Conservation (phyloP, 2,888 invertebrate genomes). For the Volucella inanis region DNA sequence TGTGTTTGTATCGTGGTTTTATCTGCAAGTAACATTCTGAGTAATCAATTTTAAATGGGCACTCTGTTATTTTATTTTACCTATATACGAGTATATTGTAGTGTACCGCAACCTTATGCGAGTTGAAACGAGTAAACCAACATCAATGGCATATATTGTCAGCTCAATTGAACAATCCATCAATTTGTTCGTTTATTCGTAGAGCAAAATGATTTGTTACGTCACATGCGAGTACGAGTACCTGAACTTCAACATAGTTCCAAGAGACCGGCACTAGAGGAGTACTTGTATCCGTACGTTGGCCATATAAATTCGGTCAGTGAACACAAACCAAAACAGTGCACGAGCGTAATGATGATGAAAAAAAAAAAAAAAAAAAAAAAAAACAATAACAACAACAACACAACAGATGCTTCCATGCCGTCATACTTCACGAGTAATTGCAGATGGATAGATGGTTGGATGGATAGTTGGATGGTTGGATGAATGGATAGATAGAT, state of each 20-base stretch:
- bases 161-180: conserved; percentile 72
- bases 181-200: conserved; percentile 53
- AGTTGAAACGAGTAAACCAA: conserved; percentile 3
- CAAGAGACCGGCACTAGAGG: background rate
- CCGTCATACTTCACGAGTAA: conserved; percentile 74
- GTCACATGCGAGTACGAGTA: conserved; percentile 35
- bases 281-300: conserved; percentile 6
- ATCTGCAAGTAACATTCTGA: conserved; percentile 32
- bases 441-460: conserved; percentile 68
- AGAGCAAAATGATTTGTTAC: conserved; percentile 69
- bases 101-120: conserved; percentile 43
- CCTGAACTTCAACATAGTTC: too few species aligned
- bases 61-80: conserved; percentile 13
- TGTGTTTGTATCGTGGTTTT: conserved; percentile 25
- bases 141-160: conserved; percentile 62
- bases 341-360: too few species aligned
- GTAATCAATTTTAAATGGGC: conserved; percentile 53
- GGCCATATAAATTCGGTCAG: conserved; percentile 66
- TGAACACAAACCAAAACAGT: conserved; percentile 32
- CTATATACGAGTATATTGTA: too few species aligned
- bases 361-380: conserved; percentile 52
- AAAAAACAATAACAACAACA: conserved; percentile 34
- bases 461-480: conserved; percentile 34
- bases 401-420: conserved; percentile 63
- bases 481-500: conserved; percentile 45